A percentile compares a stretch with the other conserved stretches of the same genome.
phyloP scores from a whole-genome alignment of 2,888 invertebrate genomes.

The Drosophila niveifrons region DNA sequence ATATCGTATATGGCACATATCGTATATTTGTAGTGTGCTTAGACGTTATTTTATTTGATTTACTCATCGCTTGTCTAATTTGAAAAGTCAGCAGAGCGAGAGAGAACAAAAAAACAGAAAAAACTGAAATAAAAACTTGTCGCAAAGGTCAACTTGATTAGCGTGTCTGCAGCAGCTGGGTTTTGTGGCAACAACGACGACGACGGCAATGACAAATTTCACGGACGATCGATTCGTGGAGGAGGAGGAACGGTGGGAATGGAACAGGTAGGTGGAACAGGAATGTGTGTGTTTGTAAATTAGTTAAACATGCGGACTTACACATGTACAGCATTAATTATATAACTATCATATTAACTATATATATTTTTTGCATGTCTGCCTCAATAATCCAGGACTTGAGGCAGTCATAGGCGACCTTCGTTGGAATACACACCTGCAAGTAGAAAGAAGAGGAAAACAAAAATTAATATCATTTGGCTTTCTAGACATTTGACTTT shows the following conservation, averaged over 20 bases:
- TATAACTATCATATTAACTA: conserved; percentile 6
- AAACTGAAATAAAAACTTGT: conserved; percentile 33
- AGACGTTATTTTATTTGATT: conserved; percentile 47
- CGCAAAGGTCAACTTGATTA: conserved; percentile 77
- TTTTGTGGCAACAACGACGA: conserved; percentile 8
- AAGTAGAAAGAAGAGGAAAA: conserved; percentile 38
- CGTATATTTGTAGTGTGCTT: conserved; percentile 16
- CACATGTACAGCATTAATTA: conserved; percentile 28
- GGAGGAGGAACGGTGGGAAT: not conserved
- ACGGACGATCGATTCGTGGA: conserved; percentile 6
- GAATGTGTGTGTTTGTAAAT: conserved; percentile 1
- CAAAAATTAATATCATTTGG: conserved; percentile 23
- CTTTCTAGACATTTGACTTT: conserved; percentile 39
- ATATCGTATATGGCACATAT: conserved; percentile 4
- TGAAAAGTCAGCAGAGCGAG: conserved; percentile 29
- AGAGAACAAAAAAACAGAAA: not conserved
- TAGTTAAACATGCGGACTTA: conserved; percentile 35
- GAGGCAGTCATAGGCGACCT: conserved; percentile 67
- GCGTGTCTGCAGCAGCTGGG: conserved; percentile 48
- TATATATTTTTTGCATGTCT: conserved; percentile 48
- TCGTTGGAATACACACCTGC: conserved; percentile 66
- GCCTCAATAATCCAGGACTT: conserved; percentile 82
- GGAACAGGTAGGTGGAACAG: not conserved
- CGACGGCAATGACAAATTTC: conserved; percentile 28
- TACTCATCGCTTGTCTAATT: conserved; percentile 51